phyloP scores from a whole-genome alignment of 2,113 vertebrate species.

The Loxodonta africana region DNA sequence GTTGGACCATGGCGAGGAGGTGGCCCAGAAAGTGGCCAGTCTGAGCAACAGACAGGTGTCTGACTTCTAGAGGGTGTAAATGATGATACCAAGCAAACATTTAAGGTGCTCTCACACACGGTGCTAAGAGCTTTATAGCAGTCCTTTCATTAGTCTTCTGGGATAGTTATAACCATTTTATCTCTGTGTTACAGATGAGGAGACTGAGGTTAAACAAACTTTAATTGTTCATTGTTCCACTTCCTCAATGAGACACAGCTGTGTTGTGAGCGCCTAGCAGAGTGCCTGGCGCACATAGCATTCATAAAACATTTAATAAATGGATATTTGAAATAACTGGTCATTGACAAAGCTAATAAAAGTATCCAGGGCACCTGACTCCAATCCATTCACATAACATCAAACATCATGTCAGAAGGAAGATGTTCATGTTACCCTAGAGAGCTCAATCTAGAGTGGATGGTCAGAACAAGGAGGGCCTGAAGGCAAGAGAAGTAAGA shows the following conservation, averaged over 20 bases:
- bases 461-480: background rate
- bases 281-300: background rate
- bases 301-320: rapidly evolving
- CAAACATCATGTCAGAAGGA: background rate
- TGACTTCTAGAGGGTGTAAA: background rate
- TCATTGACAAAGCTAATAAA: background rate
- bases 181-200: background rate
- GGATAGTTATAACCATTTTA: background rate
- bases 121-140: background rate
- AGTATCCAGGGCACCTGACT: background rate
- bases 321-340: background rate
- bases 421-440: background rate
- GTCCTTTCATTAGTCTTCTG: background rate
- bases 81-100: background rate
- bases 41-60: background rate
- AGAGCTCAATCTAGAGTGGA: background rate
- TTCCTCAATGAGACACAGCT: background rate
- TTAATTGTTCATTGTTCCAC: background rate
- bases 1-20: background rate
- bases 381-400: background rate
- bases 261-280: background rate
- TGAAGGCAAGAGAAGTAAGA: background rate
- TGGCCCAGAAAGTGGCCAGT: background rate
- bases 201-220: background rate
- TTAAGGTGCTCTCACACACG: background rate